Conservation (phyloP, 2,797 vertebrate genomes). For the Amphiprion clarkii region DNA sequence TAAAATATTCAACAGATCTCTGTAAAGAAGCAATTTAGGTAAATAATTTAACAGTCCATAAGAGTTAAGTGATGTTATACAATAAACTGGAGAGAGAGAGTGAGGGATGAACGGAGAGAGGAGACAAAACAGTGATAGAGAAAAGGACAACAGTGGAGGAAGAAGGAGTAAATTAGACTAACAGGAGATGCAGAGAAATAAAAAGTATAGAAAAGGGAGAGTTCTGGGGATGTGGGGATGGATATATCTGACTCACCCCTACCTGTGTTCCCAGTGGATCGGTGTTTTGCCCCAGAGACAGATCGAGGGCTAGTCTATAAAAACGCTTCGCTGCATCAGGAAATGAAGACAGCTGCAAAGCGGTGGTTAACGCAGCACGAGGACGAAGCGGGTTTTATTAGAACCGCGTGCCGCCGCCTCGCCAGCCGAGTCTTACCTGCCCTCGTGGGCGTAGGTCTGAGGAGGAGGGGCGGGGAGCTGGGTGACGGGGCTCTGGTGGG, state of each 20-base stretch:
- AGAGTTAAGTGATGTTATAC: slow-evolving; percentile 79
- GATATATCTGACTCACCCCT: slow-evolving; percentile 28
- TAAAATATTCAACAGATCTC: slow-evolving; percentile 78
- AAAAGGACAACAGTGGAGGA: slow-evolving; percentile 18
- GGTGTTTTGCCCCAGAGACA: slow-evolving; percentile 47
- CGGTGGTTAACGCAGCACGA: not conserved
- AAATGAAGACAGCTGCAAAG: slow-evolving; percentile 39
- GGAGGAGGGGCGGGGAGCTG: slow-evolving; percentile 86
- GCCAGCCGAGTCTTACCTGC: slow-evolving; percentile 86
- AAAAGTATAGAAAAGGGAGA: slow-evolving; percentile 5
- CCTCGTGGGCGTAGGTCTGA: slow-evolving; percentile 93
- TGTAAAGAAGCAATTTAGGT: slow-evolving; percentile 69
- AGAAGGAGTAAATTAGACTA: not conserved
- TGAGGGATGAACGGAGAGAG: not conserved
- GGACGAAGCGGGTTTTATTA: slow-evolving; percentile 14
- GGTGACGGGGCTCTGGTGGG: slow-evolving; percentile 89
- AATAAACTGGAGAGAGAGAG: slow-evolving; percentile 58
- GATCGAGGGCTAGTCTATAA: slow-evolving; percentile 48
- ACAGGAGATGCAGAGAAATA: not conserved
- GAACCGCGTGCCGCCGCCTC: not conserved
- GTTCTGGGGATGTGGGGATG: slow-evolving; percentile 6
- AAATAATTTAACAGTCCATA: slow-evolving; percentile 79
- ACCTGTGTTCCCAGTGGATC: slow-evolving; percentile 42
- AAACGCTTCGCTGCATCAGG: slow-evolving; percentile 44
- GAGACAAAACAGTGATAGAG: slow-evolving; percentile 1